Evolutionary conservation across 1,140 invertebrate species (phyloP).

Genomic region (Periplaneta americana): DNA sequence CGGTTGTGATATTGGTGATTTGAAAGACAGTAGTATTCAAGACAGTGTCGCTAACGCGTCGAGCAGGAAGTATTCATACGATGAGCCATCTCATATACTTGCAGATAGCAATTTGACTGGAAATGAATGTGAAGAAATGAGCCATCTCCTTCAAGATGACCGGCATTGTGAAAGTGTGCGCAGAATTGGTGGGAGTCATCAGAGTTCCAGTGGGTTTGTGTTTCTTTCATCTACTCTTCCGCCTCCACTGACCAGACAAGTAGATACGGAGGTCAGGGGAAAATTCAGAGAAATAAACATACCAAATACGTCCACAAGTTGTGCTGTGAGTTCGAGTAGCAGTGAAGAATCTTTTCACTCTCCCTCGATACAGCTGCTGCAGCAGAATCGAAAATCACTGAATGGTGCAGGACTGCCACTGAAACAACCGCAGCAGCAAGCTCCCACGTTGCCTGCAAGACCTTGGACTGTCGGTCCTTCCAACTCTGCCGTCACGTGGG

Average conservation of each 20-base stretch:
- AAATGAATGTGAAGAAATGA: constrained; percentile 5
- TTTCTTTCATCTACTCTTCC: background rate
- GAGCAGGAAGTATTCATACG: background rate
- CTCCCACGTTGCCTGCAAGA: background rate
- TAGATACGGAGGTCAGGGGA: background rate
- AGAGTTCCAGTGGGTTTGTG: background rate
- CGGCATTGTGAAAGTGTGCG: background rate
- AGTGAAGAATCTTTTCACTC: constrained; percentile 8
- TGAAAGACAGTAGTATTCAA: background rate
- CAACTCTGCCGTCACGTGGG: background rate
- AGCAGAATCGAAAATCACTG: background rate
- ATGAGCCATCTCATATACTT: background rate
- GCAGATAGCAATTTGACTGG: background rate
- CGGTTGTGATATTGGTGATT: background rate
- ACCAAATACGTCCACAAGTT: background rate
- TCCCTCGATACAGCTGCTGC: constrained; percentile 6
- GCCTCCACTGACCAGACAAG: background rate
- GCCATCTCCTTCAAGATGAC: background rate
- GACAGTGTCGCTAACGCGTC: background rate
- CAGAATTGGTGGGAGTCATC: background rate
- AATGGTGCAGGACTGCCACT: background rate
- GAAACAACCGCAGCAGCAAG: background rate
- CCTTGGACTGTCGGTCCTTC: background rate
- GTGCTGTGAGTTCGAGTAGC: constrained; percentile 6
- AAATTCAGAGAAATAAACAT: background rate